Conservation (phyloP, 2,888 invertebrate species). For the Eumacrocentrus americanus region DNA sequence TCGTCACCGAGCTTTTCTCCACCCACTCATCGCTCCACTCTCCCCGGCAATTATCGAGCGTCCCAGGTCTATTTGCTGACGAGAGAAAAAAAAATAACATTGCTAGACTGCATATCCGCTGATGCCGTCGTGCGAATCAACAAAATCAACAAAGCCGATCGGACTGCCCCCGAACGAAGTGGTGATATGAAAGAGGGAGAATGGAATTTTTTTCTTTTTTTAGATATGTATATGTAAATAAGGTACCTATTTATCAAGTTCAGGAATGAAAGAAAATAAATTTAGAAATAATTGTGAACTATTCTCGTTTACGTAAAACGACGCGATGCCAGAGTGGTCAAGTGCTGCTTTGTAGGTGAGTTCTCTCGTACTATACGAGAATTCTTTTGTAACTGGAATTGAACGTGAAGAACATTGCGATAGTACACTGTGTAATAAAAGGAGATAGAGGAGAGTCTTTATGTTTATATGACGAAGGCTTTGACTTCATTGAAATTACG, state of each 20-base stretch:
- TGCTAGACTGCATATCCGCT: neutral
- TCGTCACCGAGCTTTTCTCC: slow-evolving; percentile 13
- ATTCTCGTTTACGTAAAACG: slow-evolving; percentile 30
- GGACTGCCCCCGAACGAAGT: neutral
- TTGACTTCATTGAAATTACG: too few relatives aligned
- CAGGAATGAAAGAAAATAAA: slow-evolving; percentile 12
- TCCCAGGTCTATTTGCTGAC: slow-evolving; percentile 22
- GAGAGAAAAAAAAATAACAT: slow-evolving; percentile 11
- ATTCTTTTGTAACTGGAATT: slow-evolving; percentile 30
- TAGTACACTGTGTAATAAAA: too few relatives aligned
- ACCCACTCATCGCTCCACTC: slow-evolving; percentile 3
- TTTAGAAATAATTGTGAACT: slow-evolving; percentile 15
- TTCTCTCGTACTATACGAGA: slow-evolving; percentile 20
- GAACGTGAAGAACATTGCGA: slow-evolving; percentile 24
- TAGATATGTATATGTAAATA: too few relatives aligned
- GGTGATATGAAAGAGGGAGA: neutral
- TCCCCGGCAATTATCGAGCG: slow-evolving; percentile 31
- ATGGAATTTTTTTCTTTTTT: neutral
- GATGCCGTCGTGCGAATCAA: slow-evolving; percentile 26
- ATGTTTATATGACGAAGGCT: too few relatives aligned
- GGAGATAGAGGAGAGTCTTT: too few relatives aligned
- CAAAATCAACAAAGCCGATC: slow-evolving; percentile 32
- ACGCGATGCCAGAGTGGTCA: slow-evolving; percentile 11
- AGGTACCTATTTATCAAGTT: too few relatives aligned
- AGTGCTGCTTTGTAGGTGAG: neutral